These are phyloP conservation scores for Cordilura impudica DNA, from an alignment of 2,888 invertebrate species.

Conservation along the genomic window DNA sequence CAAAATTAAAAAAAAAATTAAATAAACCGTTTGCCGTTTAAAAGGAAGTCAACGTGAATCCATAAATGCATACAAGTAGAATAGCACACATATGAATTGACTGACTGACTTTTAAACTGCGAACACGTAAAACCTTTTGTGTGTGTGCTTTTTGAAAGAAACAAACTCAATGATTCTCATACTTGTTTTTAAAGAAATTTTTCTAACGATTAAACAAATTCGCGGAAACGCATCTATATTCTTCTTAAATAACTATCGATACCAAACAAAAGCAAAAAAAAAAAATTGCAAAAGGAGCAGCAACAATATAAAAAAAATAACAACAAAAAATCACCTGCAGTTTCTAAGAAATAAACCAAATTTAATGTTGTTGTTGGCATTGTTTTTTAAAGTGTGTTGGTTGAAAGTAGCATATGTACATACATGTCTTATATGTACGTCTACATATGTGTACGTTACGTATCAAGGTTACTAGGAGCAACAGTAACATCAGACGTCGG, in stretches of 20 bases:
- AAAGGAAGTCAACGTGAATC: constrained; percentile 22
- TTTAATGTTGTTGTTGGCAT: constrained; percentile 15
- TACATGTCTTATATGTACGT: neutral
- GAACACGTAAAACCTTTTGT: neutral
- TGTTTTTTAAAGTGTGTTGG: constrained; percentile 1
- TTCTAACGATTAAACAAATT: constrained; percentile 78
- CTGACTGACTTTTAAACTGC: constrained; percentile 17
- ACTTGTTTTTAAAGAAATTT: constrained; percentile 7
- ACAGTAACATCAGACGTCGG: constrained; percentile 31
- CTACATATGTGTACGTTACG: neutral
- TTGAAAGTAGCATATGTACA: too few species aligned
- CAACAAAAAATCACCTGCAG: constrained; percentile 72
- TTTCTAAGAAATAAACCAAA: constrained; percentile 70
- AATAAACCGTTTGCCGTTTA: constrained; percentile 48
- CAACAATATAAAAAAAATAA: constrained; percentile 50
- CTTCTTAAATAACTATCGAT: constrained; percentile 61
- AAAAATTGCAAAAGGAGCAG: constrained; percentile 34
- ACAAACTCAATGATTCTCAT: constrained; percentile 68
- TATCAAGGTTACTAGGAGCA: constrained; percentile 61
- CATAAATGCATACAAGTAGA: constrained; percentile 50
- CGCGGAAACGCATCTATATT: constrained; percentile 77
- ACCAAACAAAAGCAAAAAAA: constrained; percentile 21
- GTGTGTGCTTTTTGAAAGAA: constrained; percentile 20
- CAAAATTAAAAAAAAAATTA: constrained; percentile 16
- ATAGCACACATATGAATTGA: constrained; percentile 57